phyloP scores from a whole-genome alignment of 2,113 vertebrate species.

The Ailurus styani region DNA sequence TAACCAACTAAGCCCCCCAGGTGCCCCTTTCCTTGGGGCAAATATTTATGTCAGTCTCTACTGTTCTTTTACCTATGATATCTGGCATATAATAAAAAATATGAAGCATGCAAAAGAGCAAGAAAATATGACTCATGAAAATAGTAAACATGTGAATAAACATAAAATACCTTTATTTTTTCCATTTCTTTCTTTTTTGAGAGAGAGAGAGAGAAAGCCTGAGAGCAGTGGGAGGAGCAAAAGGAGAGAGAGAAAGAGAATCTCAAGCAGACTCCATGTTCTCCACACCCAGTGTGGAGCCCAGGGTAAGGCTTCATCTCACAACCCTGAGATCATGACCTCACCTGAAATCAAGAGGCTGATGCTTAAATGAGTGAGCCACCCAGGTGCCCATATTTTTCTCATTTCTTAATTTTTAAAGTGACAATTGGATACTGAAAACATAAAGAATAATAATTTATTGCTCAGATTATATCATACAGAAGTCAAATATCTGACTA shows the following conservation, averaged over 20 bases:
- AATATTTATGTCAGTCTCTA: not conserved
- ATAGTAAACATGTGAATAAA: not conserved
- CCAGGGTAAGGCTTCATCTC: not conserved
- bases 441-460: not conserved
- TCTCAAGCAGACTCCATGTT: not conserved
- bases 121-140: not conserved
- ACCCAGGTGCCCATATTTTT: not conserved
- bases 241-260: not conserved
- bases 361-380: not conserved
- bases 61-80: not conserved
- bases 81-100: not conserved
- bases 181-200: not conserved
- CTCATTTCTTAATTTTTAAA: not conserved
- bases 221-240: not conserved
- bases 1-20: too few relatives aligned
- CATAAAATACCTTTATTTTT: not conserved
- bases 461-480: not conserved
- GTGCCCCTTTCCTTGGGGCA: not conserved
- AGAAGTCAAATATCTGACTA: not conserved
- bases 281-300: not conserved
- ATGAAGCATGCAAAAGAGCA: not conserved
- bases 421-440: not conserved
- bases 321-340: not conserved
- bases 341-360: not conserved
- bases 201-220: not conserved